Conservation (phyloP, 2,797 vertebrate species). For the Coranthus polyacanthus region DNA sequence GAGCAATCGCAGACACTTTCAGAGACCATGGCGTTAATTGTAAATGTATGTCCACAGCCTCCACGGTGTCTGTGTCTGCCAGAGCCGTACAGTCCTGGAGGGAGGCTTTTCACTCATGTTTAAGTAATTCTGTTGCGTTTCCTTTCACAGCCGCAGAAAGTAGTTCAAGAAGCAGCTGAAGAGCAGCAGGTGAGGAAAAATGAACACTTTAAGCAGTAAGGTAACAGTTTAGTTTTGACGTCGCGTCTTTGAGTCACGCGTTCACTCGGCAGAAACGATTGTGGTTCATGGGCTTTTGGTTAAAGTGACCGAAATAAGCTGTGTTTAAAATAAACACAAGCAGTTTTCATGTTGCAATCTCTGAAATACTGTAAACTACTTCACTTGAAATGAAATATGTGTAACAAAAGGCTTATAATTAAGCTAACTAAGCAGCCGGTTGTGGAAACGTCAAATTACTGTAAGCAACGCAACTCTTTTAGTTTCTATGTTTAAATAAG, state of each 20-base stretch:
- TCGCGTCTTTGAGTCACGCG: too few species aligned
- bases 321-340: background rate
- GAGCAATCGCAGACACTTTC: constrained; percentile 50
- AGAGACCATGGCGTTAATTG: constrained; percentile 27
- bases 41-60: constrained; percentile 33
- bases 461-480: too few species aligned
- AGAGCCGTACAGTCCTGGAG: constrained; percentile 13
- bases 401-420: background rate
- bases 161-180: constrained; percentile 72
- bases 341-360: background rate
- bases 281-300: background rate
- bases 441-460: constrained; percentile 9
- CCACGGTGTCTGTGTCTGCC: constrained; percentile 28
- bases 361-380: background rate
- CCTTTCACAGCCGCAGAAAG: constrained; percentile 76
- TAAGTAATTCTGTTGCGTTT: constrained; percentile 40
- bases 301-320: constrained; percentile 4
- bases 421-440: background rate
- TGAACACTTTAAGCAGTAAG: constrained; percentile 33
- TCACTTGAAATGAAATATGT: background rate
- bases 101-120: constrained; percentile 10
- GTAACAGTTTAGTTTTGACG: constrained; percentile 39
- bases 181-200: constrained; percentile 80
- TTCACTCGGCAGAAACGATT: too few species aligned
- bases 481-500: too few species aligned